Evolutionary conservation across 2,797 vertebrate species (phyloP).

Genomic region (Chiroxiphia lanceolata): DNA sequence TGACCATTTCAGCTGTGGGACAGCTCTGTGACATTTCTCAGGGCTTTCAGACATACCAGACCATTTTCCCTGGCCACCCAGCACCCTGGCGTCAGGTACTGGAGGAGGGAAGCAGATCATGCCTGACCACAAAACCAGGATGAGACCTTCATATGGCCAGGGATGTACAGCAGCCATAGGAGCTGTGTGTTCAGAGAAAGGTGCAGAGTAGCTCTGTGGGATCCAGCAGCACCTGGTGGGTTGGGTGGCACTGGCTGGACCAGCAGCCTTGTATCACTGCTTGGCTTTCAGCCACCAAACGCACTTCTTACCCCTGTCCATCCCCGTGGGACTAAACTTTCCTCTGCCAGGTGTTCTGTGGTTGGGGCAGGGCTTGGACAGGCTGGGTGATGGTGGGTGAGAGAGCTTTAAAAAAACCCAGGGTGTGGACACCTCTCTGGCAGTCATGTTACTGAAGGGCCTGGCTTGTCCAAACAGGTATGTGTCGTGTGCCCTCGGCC

Average conservation of each 20-base stretch:
- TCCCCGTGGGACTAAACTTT: constrained; percentile 8
- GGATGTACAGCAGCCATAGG: neutral
- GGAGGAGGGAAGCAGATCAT: neutral
- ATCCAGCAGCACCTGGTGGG: neutral
- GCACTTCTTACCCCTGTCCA: constrained; percentile 10
- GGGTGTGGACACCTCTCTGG: neutral
- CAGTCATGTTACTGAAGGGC: neutral
- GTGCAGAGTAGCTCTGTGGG: neutral
- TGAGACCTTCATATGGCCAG: neutral
- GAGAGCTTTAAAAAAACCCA: constrained; percentile 37
- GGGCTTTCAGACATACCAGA: neutral
- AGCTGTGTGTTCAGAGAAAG: neutral
- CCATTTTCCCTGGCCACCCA: neutral
- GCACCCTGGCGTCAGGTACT: accelerated
- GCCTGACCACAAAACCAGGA: neutral
- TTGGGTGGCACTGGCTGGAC: neutral
- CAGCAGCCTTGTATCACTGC: neutral
- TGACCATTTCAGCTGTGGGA: neutral
- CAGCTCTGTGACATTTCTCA: neutral
- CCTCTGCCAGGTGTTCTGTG: constrained; percentile 36
- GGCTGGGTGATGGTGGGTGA: neutral
- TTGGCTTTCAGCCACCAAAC: neutral
- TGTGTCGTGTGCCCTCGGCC: neutral
- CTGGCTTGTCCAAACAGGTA: constrained; percentile 27
- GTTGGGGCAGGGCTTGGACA: neutral